Evolutionary conservation across 2,888 invertebrate species (phyloP).

Genomic region (Pseudococcus jackbeardsleyi): DNA sequence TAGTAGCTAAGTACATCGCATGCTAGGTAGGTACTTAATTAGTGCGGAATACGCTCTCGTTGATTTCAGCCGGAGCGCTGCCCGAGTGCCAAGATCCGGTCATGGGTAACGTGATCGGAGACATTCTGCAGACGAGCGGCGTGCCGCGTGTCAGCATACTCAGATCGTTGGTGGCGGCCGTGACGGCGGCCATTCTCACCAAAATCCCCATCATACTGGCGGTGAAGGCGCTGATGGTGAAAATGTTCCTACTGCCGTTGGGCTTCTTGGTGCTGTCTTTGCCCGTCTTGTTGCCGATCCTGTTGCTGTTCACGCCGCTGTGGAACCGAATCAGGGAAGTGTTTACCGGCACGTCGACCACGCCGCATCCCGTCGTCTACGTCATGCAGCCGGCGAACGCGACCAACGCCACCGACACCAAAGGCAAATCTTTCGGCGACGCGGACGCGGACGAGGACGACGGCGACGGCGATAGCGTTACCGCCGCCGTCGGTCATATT

Average conservation of each 20-base stretch:
- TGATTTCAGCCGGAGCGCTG: slow-evolving; percentile 29
- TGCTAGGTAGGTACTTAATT: too few relatives aligned
- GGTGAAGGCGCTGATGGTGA: slow-evolving; percentile 67
- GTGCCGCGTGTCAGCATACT: slow-evolving; percentile 65
- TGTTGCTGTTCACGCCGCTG: slow-evolving; percentile 67
- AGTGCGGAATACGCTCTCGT: too few relatives aligned
- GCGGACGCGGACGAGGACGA: neutral
- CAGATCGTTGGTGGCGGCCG: slow-evolving; percentile 65
- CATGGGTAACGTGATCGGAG: slow-evolving; percentile 58
- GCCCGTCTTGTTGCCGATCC: slow-evolving; percentile 67
- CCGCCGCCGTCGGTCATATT: slow-evolving; percentile 62
- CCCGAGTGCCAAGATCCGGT: slow-evolving; percentile 57
- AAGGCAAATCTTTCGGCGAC: slow-evolving; percentile 34
- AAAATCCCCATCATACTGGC: slow-evolving; percentile 66
- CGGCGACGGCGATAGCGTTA: neutral
- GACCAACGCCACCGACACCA: slow-evolving; percentile 31
- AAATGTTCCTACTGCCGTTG: slow-evolving; percentile 67
- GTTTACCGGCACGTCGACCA: slow-evolving; percentile 59
- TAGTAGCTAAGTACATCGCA: too few relatives aligned
- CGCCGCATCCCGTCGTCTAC: slow-evolving; percentile 61
- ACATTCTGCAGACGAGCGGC: slow-evolving; percentile 64
- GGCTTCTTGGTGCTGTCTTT: slow-evolving; percentile 67
- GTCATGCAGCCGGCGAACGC: slow-evolving; percentile 63
- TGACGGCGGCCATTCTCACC: slow-evolving; percentile 65
- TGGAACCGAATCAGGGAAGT: slow-evolving; percentile 66